Evolutionary conservation across 1,140 invertebrate species (phyloP).

Genomic region (Caenorhabditis brenneri): DNA sequence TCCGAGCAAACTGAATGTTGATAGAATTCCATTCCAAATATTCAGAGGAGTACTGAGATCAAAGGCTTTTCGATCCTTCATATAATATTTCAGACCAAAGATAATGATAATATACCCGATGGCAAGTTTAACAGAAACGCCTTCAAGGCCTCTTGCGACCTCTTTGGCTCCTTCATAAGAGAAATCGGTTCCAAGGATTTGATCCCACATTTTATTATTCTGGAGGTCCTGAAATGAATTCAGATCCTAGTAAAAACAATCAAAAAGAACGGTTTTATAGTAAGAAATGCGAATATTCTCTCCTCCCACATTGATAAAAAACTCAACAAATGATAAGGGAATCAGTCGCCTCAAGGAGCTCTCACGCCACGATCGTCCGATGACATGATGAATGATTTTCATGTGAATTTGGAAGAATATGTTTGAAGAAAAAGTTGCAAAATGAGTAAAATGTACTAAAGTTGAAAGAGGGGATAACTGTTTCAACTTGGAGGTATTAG

Average conservation of each 20-base stretch:
- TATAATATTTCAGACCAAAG: slow-evolving; percentile 87
- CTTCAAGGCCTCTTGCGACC: slow-evolving; percentile 47
- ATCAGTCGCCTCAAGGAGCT: slow-evolving; percentile 9
- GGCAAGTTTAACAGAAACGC: slow-evolving; percentile 49
- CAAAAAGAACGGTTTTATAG: slow-evolving; percentile 3
- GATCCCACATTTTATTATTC: slow-evolving; percentile 39
- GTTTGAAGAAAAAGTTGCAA: background rate
- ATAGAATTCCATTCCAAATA: slow-evolving; percentile 87
- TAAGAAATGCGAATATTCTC: background rate
- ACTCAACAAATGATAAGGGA: background rate
- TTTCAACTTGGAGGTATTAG: too few relatives aligned
- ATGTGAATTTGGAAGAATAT: background rate
- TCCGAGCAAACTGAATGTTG: slow-evolving; percentile 83
- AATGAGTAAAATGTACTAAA: too few relatives aligned
- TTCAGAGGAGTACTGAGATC: slow-evolving; percentile 77
- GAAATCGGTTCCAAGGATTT: slow-evolving; percentile 45
- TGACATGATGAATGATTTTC: slow-evolving; percentile 35
- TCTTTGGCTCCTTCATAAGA: slow-evolving; percentile 54
- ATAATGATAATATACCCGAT: slow-evolving; percentile 89
- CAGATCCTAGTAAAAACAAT: background rate
- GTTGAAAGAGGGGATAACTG: too few relatives aligned
- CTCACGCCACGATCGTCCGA: slow-evolving; percentile 28
- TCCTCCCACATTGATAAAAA: background rate
- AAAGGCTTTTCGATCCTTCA: slow-evolving; percentile 85
- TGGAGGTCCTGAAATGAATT: background rate